Evolutionary conservation across 2,888 invertebrate species (phyloP), one percentile per base, ranked within the genome.

Genomic region (Arge pagana): DNA sequence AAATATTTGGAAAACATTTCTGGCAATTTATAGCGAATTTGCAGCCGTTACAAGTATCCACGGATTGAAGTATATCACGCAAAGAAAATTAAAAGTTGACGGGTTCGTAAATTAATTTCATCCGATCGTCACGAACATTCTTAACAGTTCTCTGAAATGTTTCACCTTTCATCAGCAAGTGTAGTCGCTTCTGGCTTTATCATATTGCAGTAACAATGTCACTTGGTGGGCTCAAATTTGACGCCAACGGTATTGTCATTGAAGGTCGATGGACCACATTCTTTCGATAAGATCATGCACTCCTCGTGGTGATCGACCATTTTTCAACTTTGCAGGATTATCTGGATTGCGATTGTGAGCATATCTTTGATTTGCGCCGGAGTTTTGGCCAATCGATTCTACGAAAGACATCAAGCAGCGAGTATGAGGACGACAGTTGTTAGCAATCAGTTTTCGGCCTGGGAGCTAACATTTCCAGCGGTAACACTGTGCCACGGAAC

Each of bases 401-500:
- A 68, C 56, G 57, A 56, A 19, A 62, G 59, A 37, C 66, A 66
- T 54, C 56, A 64, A 53, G 57, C 57, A 11, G 65, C 59, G 1
- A 67, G 60, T 49, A 65, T 64, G 66, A 60, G 65, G 19, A 67
- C 67, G 16, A 50, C 62, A 15, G 59, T 68, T n/a, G 56, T 64
- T 10, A 61, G 57, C 13, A 61, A 61, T 52, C 64, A 66, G 53
- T 64, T 57, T 52, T 64, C 68, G n/a, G 59, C 63, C 24, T 57
- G 60, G 55, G 53, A 56, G 42, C 53, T 65, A 3, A 28, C 58
- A 31, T 19, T 67, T 33, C 68, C 65, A 4, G 64, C 69, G n/a
- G 48, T 67, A 4, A 65, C 67, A 13, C 36, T 64, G 4, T 67
- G 67, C 37, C 60, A 64, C 24, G 60, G 61, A 3, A 59, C 54